Evolutionary conservation across 2,113 vertebrate species (phyloP).

Genomic region (Sebastes schlegelii): DNA sequence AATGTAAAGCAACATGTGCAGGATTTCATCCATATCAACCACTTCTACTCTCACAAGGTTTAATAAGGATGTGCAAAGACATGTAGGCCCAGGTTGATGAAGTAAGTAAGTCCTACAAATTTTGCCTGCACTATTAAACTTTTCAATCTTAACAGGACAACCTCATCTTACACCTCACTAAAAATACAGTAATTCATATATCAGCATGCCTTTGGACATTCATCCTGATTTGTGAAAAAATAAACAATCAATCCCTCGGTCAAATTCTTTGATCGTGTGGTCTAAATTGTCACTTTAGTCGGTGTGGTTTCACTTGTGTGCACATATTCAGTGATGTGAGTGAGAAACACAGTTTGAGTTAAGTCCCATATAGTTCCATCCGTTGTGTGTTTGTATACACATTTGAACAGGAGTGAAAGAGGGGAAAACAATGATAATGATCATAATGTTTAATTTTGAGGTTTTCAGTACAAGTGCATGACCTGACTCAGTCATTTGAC

Average conservation of each 20-base stretch:
- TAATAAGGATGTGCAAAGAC: neutral
- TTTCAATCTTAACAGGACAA: neutral
- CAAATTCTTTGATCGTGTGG: slow-evolving; percentile 12
- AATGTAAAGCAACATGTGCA: neutral
- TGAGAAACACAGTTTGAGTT: neutral
- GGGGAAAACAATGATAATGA: slow-evolving; percentile 23
- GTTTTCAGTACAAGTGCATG: slow-evolving; percentile 29
- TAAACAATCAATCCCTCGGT: neutral
- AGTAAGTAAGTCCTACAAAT: neutral
- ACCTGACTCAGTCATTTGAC: slow-evolving; percentile 49
- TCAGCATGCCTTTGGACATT: slow-evolving; percentile 5
- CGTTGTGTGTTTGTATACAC: neutral
- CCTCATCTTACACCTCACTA: neutral
- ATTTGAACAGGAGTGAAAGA: slow-evolving; percentile 20
- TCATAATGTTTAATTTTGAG: slow-evolving; percentile 31
- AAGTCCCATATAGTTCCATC: neutral
- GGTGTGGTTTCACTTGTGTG: slow-evolving; percentile 4
- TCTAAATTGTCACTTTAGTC: neutral
- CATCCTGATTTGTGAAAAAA: neutral
- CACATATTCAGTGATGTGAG: slow-evolving; percentile 3
- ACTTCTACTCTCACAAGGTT: neutral
- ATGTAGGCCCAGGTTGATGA: neutral
- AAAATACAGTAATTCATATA: neutral
- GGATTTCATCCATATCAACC: neutral
- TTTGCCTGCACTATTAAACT: neutral